Percentiles rank a stretch among this genome's conserved stretches.
phyloP scores from a whole-genome alignment of 2,113 vertebrate genomes.

The Ammospiza nelsoni region DNA sequence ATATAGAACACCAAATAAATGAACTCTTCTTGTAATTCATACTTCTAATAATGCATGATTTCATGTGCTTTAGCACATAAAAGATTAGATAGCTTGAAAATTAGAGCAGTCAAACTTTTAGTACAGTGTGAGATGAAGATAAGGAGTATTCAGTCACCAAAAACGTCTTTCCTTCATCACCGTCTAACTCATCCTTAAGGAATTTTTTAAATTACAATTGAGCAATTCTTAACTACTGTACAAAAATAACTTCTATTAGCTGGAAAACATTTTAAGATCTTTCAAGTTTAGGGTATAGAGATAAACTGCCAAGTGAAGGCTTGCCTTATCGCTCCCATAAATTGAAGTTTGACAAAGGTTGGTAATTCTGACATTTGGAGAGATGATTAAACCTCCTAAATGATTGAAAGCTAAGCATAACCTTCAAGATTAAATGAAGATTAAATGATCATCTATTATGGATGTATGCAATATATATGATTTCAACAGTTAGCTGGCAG shows the following conservation, averaged over 20 bases:
- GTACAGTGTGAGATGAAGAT: constrained; percentile 41
- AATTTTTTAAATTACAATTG: constrained; percentile 44
- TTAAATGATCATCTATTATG: constrained; percentile 21
- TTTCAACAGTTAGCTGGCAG: constrained; percentile 22
- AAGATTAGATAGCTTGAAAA: constrained; percentile 63
- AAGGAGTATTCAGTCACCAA: constrained; percentile 24
- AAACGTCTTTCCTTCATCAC: constrained; percentile 45
- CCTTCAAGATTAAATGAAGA: constrained; percentile 35
- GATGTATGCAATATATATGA: not conserved
- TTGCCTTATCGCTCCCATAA: not conserved
- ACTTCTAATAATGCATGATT: constrained; percentile 42
- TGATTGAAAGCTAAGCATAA: constrained; percentile 17
- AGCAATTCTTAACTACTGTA: constrained; percentile 37
- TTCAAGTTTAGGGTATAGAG: constrained; percentile 1
- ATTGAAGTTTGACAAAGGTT: not conserved
- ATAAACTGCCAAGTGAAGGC: constrained; percentile 2
- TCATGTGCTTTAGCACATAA: constrained; percentile 36
- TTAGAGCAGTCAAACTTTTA: constrained; percentile 55
- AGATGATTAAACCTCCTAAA: not conserved
- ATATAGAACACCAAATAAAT: constrained; percentile 46
- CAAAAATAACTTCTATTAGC: constrained; percentile 41
- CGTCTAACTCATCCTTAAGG: constrained; percentile 26
- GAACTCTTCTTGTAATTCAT: constrained; percentile 2
- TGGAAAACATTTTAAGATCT: constrained; percentile 38
- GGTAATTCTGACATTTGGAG: constrained; percentile 23